These are phyloP conservation scores for Sesia bembeciformis DNA, from an alignment of 2,888 invertebrate genomes.

Conservation along the genomic window DNA sequence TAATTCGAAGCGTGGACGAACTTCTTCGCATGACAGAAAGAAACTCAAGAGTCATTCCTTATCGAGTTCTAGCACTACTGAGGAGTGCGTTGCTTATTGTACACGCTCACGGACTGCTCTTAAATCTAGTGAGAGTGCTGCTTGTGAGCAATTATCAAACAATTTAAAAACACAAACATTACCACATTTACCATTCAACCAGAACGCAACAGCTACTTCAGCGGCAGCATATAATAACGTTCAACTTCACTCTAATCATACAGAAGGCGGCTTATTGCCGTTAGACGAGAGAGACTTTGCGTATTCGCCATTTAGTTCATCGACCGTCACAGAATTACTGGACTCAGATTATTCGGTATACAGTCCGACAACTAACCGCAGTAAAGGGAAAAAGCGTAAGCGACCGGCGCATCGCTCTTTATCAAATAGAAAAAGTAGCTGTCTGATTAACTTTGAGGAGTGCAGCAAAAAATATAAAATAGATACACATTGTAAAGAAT, in stretches of 20 bases:
- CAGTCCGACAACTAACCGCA: constrained; percentile 53
- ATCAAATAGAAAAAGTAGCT: constrained; percentile 51
- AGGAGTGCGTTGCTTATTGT: constrained; percentile 62
- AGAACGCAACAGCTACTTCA: constrained; percentile 29
- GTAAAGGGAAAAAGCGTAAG: constrained; percentile 65
- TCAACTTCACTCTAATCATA: constrained; percentile 26
- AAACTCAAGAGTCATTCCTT: constrained; percentile 42
- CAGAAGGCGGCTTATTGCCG: constrained; percentile 62
- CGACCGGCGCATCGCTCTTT: constrained; percentile 55
- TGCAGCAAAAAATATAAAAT: constrained; percentile 70
- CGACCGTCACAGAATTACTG: constrained; percentile 60
- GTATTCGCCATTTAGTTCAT: constrained; percentile 67
- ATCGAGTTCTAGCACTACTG: constrained; percentile 32
- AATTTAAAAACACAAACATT: constrained; percentile 31
- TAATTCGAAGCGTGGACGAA: constrained; percentile 44
- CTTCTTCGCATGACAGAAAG: constrained; percentile 62
- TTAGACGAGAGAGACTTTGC: constrained; percentile 68
- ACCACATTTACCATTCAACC: constrained; percentile 28
- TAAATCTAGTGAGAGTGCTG: constrained; percentile 52
- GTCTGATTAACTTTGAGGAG: constrained; percentile 45
- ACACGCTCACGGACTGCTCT: constrained; percentile 68
- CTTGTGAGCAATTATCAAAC: constrained; percentile 17
- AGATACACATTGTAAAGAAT: constrained; percentile 56
- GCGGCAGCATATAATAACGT: constrained; percentile 11
- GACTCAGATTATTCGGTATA: constrained; percentile 70